Evolutionary conservation across 1,140 invertebrate species (phyloP).

Genomic region (Agraylea sexmaculata): DNA sequence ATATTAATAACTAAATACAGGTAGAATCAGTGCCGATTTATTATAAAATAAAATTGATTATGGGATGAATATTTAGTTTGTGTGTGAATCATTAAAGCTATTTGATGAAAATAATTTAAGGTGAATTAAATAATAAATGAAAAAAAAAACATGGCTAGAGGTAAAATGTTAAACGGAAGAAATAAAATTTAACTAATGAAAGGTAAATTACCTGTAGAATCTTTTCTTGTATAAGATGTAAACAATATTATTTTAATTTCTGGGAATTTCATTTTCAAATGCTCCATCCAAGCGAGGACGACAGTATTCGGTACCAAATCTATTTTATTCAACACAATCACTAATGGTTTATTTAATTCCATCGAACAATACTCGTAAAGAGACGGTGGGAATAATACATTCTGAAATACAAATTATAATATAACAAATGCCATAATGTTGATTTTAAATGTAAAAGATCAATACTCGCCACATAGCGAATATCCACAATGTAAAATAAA

Average conservation of each 20-base stretch:
- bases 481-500: slow-evolving; percentile 72
- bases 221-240: slow-evolving; percentile 70
- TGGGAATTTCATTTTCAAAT: slow-evolving; percentile 63
- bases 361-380: slow-evolving; percentile 70
- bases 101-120: too few relatives aligned
- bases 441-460: not conserved
- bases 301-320: slow-evolving; percentile 72
- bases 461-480: slow-evolving; percentile 62
- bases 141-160: too few relatives aligned
- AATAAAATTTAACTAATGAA: not conserved
- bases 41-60: too few relatives aligned
- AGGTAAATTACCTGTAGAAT: slow-evolving; percentile 45
- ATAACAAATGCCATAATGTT: too few relatives aligned
- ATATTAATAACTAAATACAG: slow-evolving; percentile 14
- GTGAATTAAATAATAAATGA: too few relatives aligned
- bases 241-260: slow-evolving; percentile 68
- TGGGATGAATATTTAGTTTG: too few relatives aligned
- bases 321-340: slow-evolving; percentile 86
- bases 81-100: too few relatives aligned
- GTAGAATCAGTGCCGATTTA: too few relatives aligned
- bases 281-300: slow-evolving; percentile 80
- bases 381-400: slow-evolving; percentile 79
- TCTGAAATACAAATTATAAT: slow-evolving; percentile 32
- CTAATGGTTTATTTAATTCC: slow-evolving; percentile 66
- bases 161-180: too few relatives aligned